Evolutionary conservation across 2,797 vertebrate species (phyloP), one percentile per base, ranked within the genome.

Genomic region (Gastrophryne carolinensis): DNA sequence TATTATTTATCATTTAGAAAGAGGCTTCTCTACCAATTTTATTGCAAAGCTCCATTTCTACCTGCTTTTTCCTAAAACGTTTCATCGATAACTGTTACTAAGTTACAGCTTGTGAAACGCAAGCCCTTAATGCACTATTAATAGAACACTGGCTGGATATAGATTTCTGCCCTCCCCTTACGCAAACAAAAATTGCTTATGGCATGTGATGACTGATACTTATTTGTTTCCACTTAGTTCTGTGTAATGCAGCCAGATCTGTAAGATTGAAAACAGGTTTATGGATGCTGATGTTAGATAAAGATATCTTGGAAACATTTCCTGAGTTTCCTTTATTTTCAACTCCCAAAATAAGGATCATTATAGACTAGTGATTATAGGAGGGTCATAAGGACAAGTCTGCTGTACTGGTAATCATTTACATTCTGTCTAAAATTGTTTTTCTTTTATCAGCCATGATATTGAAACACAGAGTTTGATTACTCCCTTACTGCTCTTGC

Each of bases 161-260:
- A 84, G 89, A 88, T 88, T 88, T 89, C 87, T 87, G 89, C 86
- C 87, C 85, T 82, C 82, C 79, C 82, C n/a, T n/a, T 84, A 80
- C 83, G 76, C 85, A 74, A 87, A 89, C 84, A 82, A 82, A 84
- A 85, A 87, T 87, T 53, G 27, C 87, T 89, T 87, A 89, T 84
- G 57, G 75, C 67, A 56, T 50, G 74, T 80, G 82, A 87, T 87
- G 89, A 86, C 67, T 62, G 83, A 86, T 87, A 78, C 84, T 89
- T 85, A 84, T 88, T 87, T 83, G 78, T 77, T 82, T 82, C 61
- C 84, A 83, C 83, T 89, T 86, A 87, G 83, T 87, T 86, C 79
- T 78, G 79, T 75, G 60, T 84, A 87, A 86, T 77, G 79, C 82
- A 83, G 85, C 80, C 74, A 81, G 74, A 85, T 83, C 80, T 87